phyloP scores from a whole-genome alignment of 2,113 vertebrate species.

The Chascanopsetta lugubris region DNA sequence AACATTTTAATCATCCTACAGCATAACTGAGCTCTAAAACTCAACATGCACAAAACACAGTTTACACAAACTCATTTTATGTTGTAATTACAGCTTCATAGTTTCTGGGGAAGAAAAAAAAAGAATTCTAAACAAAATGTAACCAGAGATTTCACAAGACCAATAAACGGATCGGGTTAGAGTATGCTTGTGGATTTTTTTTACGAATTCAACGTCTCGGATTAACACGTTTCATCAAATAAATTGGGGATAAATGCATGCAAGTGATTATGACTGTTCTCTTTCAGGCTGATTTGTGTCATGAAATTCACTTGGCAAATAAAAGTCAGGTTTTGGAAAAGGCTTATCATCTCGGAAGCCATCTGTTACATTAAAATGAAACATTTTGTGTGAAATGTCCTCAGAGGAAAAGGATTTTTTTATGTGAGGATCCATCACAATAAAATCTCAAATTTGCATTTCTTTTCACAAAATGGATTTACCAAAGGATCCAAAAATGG shows the following conservation, averaged over 20 bases:
- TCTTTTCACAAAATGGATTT: neutral
- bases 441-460: slow-evolving; percentile 8
- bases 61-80: slow-evolving; percentile 44
- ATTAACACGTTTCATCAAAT: slow-evolving; percentile 17
- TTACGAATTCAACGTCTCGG: neutral
- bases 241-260: slow-evolving; percentile 41
- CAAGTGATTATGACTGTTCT: neutral
- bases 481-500: neutral
- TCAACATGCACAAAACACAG: slow-evolving; percentile 37
- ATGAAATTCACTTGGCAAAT: slow-evolving; percentile 20
- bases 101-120: slow-evolving; percentile 1
- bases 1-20: slow-evolving; percentile 44
- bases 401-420: neutral
- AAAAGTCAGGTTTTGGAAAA: neutral
- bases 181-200: slow-evolving; percentile 18
- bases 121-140: neutral
- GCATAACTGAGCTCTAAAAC: slow-evolving; percentile 3
- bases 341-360: neutral
- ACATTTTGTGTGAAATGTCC: slow-evolving; percentile 13
- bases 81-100: slow-evolving; percentile 35
- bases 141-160: slow-evolving; percentile 33
- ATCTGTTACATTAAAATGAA: slow-evolving; percentile 13
- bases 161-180: slow-evolving; percentile 29
- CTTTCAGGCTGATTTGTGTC: neutral
- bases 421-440: neutral